Base-by-base conservation (phyloP, 2,888 invertebrate species). In the Drosophila mimica region DNA sequence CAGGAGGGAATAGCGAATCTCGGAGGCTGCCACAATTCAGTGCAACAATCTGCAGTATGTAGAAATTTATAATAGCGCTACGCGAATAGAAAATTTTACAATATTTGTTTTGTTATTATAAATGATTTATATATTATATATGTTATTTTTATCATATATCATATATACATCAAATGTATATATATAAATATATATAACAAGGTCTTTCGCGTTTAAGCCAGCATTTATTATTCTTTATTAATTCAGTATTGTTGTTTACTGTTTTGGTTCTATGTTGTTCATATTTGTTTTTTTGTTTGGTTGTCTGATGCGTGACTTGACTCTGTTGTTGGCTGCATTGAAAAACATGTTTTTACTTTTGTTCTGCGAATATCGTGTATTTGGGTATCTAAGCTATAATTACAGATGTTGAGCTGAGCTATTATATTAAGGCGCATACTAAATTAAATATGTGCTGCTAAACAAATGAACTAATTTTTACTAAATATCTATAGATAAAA, bases 341-440 rank as follows among this genome's bases (percentile, higher is more conserved):
- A 51, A 63, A 78, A 79, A 74, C 66, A 67, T 53, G 58, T 56
- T 64, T 62, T 70, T 67, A 43, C 67, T 75, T 74, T 62, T 54
- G 15, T 49, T 59, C 56, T 13, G 15, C 9, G 60, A 30, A 63
- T 30, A 7, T 25, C 46, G 25, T 43, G 25, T 31, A 9, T 40
- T 17, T 28, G 25, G 15, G 11, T 34, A 6, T 38, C 0, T 13
- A 30, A 11, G 30, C 17, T 11, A 62, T 62, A 62, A 58, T 70
- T 70, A 49, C 49, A 49, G 38, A 30, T 34, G 58, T 40, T 33
- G 40, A 33, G 33, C 48, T 69, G 28, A 33, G 52, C 17, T 51
- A 30, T 70, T 15, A 49, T 54, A 54, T 70, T 70, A 5, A 54
- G 51, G 38, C 57, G 33, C 30, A 56, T 3, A 15, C n/a, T 0